A percentile compares a stretch with the other conserved stretches of the same genome.
Evolutionary conservation across 2,113 vertebrate species (phyloP).

Genomic region (Clupea harengus): DNA sequence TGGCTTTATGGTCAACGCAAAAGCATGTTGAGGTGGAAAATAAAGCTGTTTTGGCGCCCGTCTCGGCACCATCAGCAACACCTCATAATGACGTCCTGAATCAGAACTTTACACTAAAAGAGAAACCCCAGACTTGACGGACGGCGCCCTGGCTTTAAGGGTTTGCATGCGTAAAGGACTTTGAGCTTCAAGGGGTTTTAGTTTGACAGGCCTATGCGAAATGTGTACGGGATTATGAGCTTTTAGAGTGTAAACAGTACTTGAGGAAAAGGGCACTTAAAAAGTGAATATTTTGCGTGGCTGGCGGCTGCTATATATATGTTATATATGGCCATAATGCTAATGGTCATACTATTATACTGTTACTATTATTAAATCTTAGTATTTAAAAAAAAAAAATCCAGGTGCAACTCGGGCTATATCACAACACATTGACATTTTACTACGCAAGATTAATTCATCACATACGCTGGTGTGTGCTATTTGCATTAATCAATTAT

Average conservation of each 20-base stretch:
- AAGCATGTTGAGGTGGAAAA: neutral
- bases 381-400: too few relatives aligned
- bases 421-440: neutral
- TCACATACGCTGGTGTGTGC: neutral
- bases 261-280: conserved; percentile 15
- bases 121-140: neutral
- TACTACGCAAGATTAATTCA: neutral
- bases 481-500: neutral
- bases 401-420: too few relatives aligned
- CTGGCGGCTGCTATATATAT: neutral
- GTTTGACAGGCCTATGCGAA: conserved; percentile 11
- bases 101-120: conserved; percentile 4
- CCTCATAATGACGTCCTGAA: conserved; percentile 15
- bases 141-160: neutral
- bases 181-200: neutral
- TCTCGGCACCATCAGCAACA: conserved; percentile 12
- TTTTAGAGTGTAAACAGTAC: conserved; percentile 14
- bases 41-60: neutral
- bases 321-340: neutral
- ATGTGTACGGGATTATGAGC: conserved; percentile 17
- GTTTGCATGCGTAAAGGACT: neutral
- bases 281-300: neutral
- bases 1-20: neutral
- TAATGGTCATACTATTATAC: neutral
- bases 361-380: too few relatives aligned